Base-by-base conservation (phyloP, 2,888 invertebrate genomes). In the Nomada fabriciana region DNA sequence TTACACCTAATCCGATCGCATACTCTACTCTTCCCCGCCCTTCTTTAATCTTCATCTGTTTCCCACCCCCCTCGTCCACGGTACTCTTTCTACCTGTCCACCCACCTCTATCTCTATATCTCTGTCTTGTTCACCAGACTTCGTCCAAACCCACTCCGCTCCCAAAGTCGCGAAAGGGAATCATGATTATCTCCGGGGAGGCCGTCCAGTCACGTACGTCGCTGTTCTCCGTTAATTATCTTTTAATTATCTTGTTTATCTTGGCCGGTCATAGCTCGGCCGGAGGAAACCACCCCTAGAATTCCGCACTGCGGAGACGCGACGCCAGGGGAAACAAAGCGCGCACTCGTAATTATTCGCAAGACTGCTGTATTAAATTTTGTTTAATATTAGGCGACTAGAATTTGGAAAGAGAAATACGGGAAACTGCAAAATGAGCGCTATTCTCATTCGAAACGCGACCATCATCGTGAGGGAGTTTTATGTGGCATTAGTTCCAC, bases 161-260 rank as follows among this genome's bases (percentile, higher is more conserved):
- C 42, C 53, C 52, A 29, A 73, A 60, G 43, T 52, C 69, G 65
- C 57, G 84, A 72, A 85, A 76, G 85, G 71, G 69, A 79, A 83
- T 73, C 80, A 71, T 65, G 86, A 87, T 87, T 87, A 83, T 87
- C 86, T 74, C 53, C 10, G 11, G 61, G 36, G 50, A 23, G 50
- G 59, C 63, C 77, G 67, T 75, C 79, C 67, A 78, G 88, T 89
- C 90, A 91, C 90, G 91, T 90, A 86, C 84, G 79, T 70, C 73
- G 69, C 83, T 84, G 83, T 85, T 88, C 90, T 91, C 89, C 84
- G 89, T 91, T 92, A 91, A 92, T 93, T 91, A 93, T 91, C 92
- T 91, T 93, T 92, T 92, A 91, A 93, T 92, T 91, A 91, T 92
- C 91, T 92, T 89, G 91, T 92, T 91, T 93, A 92, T 93, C 92